Conservation (phyloP, 2,113 vertebrate genomes). For the Antennarius striatus region DNA sequence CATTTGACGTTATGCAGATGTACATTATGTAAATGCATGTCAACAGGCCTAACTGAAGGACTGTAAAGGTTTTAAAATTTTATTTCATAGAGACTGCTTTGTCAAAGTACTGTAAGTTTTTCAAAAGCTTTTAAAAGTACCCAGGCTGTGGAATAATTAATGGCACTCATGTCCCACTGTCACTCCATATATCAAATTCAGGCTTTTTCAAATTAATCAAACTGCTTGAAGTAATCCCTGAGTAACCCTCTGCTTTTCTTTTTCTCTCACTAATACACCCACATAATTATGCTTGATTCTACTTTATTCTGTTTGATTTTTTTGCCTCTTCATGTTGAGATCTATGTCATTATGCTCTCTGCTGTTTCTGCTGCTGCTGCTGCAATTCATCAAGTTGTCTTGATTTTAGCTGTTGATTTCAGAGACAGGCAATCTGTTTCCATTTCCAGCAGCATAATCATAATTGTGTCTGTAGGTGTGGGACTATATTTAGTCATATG, state of each 20-base stretch:
- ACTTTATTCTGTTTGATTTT: conserved; percentile 17
- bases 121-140: conserved; percentile 5
- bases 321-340: conserved; percentile 9
- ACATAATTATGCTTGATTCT: conserved; percentile 22
- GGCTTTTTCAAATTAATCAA: conserved; percentile 24
- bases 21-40: background rate
- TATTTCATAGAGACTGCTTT: conserved; percentile 5
- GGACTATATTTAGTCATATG: too few species aligned
- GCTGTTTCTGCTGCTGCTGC: background rate
- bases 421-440: conserved; percentile 4
- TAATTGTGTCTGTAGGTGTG: too few species aligned
- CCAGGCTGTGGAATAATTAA: conserved; percentile 19
- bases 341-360: conserved; percentile 5
- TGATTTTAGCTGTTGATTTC: conserved; percentile 4
- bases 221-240: conserved; percentile 25
- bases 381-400: conserved; percentile 14
- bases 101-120: conserved; percentile 6
- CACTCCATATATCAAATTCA: conserved; percentile 19
- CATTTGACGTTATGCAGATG: conserved; percentile 7
- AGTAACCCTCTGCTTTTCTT: conserved; percentile 6
- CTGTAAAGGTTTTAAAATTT: conserved; percentile 3
- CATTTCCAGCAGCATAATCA: background rate
- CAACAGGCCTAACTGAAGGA: background rate
- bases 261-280: background rate
- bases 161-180: background rate